Conservation (phyloP, 2,113 vertebrate species). For the Ciconia maguari region DNA sequence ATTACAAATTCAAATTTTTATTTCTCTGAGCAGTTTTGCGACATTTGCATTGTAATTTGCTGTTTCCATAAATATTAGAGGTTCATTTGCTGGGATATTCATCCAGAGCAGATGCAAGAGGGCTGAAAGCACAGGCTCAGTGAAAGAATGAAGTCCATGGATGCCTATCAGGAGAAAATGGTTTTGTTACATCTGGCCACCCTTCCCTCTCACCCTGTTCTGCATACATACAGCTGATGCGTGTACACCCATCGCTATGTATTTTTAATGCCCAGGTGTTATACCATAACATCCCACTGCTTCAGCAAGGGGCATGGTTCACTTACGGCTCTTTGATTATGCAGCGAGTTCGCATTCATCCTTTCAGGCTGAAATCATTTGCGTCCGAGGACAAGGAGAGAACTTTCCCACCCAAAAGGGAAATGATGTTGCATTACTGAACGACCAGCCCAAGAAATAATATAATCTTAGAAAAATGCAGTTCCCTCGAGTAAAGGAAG, state of each 20-base stretch:
- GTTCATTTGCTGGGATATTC: background rate
- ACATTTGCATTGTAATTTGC: slow-evolving; percentile 16
- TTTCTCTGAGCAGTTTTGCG: slow-evolving; percentile 15
- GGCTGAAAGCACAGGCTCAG: background rate
- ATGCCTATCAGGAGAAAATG: background rate
- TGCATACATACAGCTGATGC: background rate
- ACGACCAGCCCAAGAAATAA: slow-evolving; percentile 73
- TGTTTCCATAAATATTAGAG: background rate
- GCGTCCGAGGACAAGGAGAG: slow-evolving; percentile 59
- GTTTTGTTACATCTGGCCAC: background rate
- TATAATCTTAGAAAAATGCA: slow-evolving; percentile 80
- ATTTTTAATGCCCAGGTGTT: background rate
- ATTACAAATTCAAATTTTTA: slow-evolving; percentile 31
- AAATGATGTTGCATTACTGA: slow-evolving; percentile 72
- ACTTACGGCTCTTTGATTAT: background rate
- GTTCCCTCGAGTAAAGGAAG: slow-evolving; percentile 74
- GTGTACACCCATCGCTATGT: background rate
- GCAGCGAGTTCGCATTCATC: slow-evolving; percentile 3
- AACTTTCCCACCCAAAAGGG: slow-evolving; percentile 78
- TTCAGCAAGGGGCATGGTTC: background rate
- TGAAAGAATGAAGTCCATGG: background rate
- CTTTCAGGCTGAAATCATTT: slow-evolving; percentile 66
- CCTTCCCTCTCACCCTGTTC: background rate
- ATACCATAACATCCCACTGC: background rate
- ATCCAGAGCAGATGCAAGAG: background rate